phyloP scores from a whole-genome alignment of 2,113 vertebrate genomes.

The Corythaeola cristata region DNA sequence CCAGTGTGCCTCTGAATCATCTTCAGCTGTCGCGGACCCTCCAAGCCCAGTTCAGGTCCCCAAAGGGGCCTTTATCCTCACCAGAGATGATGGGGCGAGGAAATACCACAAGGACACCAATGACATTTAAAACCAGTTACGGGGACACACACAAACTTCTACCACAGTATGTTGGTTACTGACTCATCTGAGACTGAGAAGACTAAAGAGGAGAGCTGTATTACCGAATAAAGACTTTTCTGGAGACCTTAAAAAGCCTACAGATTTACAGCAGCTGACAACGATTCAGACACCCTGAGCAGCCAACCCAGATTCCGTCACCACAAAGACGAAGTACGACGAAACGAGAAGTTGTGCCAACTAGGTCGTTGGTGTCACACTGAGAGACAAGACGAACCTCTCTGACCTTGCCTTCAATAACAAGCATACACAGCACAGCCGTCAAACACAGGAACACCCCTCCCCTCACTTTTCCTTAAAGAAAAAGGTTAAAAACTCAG shows the following conservation, averaged over 20 bases:
- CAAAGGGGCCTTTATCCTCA: neutral
- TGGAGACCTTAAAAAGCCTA: slow-evolving; percentile 7
- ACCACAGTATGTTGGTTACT: neutral
- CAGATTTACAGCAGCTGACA: slow-evolving; percentile 42
- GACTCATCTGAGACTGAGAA: neutral
- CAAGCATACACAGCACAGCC: neutral
- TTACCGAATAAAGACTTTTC: neutral
- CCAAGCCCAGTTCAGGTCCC: neutral
- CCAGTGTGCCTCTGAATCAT: neutral
- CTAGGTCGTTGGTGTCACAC: neutral
- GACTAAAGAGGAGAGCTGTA: neutral
- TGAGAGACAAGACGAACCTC: neutral
- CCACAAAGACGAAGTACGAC: neutral
- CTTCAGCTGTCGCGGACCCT: neutral
- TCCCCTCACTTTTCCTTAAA: neutral
- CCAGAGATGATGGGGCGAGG: neutral
- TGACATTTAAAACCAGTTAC: neutral
- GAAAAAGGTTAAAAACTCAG: neutral
- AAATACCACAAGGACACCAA: neutral
- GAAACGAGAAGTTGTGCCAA: neutral
- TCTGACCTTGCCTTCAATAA: neutral
- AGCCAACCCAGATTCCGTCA: neutral
- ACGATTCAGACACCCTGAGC: slow-evolving; percentile 17
- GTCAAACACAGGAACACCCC: neutral
- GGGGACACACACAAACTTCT: neutral